Evolutionary conservation across 2,888 invertebrate species (phyloP), one percentile per base, ranked within the genome.

Genomic region (Sialis lutaria): DNA sequence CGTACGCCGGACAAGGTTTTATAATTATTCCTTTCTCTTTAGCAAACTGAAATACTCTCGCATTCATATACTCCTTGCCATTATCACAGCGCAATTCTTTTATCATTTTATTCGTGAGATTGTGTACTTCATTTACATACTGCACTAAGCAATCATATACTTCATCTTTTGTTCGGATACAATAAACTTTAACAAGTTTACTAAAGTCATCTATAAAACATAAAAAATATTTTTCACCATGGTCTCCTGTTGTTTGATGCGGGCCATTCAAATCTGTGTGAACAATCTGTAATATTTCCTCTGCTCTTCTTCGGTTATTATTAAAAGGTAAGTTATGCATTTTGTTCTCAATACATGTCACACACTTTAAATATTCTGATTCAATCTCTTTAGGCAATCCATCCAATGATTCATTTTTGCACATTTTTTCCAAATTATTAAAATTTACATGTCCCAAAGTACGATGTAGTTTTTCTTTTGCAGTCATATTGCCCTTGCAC

Each of bases 181-280:
- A 3, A 45, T 39, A 41, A 33, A 46, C 42, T 41, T 13, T 41
- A 12, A 33, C 33, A 13, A 41, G 6, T 33, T 46, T 46, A 40
- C 46, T 46, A 12, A 41, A 37, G 44, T 47, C 43, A 32, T 47
- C 47, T 30, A 47, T 44, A 22, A 50, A 43, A 2, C 33, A 37
- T 12, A 46, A 2, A 35, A 50, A 49, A 22, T 47, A 50, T 37
- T 37, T 46, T 44, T 49, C 50, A n/a, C 49, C 49, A n/a, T 7
- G 32, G 10, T 40, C n/a, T n/a, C 50, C 46, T 30, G 22, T 43
- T 31, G 34, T 33, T 31, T 7, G n/a, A 39, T 34, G 49, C 2
- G 52, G 53, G 3, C 54, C 54, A 51, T 55, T 50, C n/a, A 52
- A 50, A 49, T 55, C 55, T 34, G 52, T 52, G 50, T 54, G 54